phyloP scores from a whole-genome alignment of 2,113 vertebrate species.

The Prinia subflava region DNA sequence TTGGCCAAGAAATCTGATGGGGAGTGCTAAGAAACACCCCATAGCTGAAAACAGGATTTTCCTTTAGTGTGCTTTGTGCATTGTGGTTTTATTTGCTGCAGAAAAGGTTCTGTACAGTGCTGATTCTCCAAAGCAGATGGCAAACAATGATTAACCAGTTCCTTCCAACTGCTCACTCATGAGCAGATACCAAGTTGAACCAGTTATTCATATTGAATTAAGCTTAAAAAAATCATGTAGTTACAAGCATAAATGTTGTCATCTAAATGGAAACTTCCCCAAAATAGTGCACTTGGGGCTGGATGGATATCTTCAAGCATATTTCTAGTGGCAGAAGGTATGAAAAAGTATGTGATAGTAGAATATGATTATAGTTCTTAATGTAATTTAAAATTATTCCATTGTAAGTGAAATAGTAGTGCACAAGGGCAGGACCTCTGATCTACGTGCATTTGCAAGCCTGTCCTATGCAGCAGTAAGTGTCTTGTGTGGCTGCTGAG shows the following conservation, averaged over 20 bases:
- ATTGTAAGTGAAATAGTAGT: conserved; percentile 10
- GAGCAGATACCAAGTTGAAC: not conserved
- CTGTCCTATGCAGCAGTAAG: not conserved
- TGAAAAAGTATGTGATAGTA: not conserved
- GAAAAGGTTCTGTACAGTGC: not conserved
- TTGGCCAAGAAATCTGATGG: not conserved
- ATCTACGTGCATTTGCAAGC: not conserved
- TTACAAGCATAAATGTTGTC: not conserved
- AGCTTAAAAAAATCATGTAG: not conserved
- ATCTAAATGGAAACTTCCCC: not conserved
- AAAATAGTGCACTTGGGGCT: not conserved
- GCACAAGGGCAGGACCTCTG: not conserved
- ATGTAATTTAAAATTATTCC: conserved; percentile 12
- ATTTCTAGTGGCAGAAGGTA: conserved; percentile 31
- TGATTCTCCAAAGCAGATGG: conserved; percentile 11
- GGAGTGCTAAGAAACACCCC: not conserved
- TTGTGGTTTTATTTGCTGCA: conserved; percentile 3
- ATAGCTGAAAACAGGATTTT: not conserved
- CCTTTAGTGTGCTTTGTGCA: not conserved
- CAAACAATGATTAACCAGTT: conserved; percentile 52
- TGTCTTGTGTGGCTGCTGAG: not conserved
- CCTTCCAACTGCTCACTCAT: conserved; percentile 3
- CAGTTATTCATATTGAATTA: conserved; percentile 6
- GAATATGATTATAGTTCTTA: not conserved
- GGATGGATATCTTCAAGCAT: not conserved